Base-by-base conservation (phyloP, 2,113 vertebrate genomes). In the Plotosus lineatus region DNA sequence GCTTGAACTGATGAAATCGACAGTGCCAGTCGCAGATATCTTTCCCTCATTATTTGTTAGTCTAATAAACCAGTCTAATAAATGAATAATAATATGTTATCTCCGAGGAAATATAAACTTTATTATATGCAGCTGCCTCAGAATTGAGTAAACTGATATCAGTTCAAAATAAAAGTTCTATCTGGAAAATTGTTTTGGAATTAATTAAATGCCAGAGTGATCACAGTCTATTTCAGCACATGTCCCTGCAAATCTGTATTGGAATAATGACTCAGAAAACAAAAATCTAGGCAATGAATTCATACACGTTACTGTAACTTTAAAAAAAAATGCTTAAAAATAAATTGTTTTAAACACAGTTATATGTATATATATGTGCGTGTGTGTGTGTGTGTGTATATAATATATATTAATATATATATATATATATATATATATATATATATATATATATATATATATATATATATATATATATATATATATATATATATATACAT, bases 1-100 rank as follows among this genome's bases (percentile, higher is more conserved):
- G 81, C 82, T 77, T 53, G 84, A 82, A 89, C 86, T 86, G 87
- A 89, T 89, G 88, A 83, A 89, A 87, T 50, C 69, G 75, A 76
- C 86, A 58, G 66, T 82, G 69, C 15, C 72, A 80, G 77, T 83
- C 36, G n/a, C 60, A 68, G 15, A n/a, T 50, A 81, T 86, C 83
- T n/a, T 26, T 60, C 63, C 60, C 79, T 82, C 40, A 6, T 7
- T 44, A 38, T 68, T 42, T 42, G 10, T 42, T 26, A 42, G 38
- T 68, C 38, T 11, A 44, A 42, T 89, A 84, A 91, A 91, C 91
- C 90, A 90, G 61, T 40, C 8, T 40, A 63, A 36, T 19, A 19
- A 23, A 23, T 23, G 28, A 42, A 69, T 46, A 46, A 26, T 26
- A 46, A 46, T 28, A 31, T 38, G 33, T 19, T 26, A 6, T 68